These are phyloP conservation scores for Cerastis leucographa DNA, from an alignment of 2,888 invertebrate genomes.

Conservation along the genomic window DNA sequence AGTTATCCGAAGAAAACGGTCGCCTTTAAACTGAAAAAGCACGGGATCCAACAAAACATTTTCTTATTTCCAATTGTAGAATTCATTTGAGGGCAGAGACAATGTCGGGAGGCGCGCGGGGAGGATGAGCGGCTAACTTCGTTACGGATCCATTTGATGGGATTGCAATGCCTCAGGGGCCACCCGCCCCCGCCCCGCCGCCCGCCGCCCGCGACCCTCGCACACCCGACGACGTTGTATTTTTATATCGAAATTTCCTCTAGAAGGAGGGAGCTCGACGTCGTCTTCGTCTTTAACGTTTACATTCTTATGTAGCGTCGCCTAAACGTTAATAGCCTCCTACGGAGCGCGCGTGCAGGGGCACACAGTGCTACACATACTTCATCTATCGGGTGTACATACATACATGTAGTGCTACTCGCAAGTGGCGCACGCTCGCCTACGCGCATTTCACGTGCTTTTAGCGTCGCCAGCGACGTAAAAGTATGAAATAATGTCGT, in stretches of 20 bases:
- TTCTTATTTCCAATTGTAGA: conserved; percentile 91
- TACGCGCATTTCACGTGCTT: conserved; percentile 84
- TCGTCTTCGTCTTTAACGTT: conserved; percentile 90
- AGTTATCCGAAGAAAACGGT: conserved; percentile 87
- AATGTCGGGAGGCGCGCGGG: conserved; percentile 90
- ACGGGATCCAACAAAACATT: conserved; percentile 90
- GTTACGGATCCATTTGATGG: conserved; percentile 95
- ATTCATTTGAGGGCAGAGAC: conserved; percentile 91
- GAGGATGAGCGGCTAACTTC: conserved; percentile 92
- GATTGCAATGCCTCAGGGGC: conserved; percentile 92
- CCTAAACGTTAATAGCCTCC: conserved; percentile 89
- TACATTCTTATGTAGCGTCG: conserved; percentile 91
- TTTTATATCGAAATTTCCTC: conserved; percentile 91
- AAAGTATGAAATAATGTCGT: conserved; percentile 83
- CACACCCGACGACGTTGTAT: conserved; percentile 84
- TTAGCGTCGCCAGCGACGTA: conserved; percentile 82
- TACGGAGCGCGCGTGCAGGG: conserved; percentile 81
- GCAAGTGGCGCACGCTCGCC: conserved; percentile 64
- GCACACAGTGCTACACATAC: conserved; percentile 66
- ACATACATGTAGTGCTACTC: conserved; percentile 59
- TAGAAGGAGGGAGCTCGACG: conserved; percentile 85
- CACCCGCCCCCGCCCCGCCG: conserved; percentile 75
- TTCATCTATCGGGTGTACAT: conserved; percentile 59
- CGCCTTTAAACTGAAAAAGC: conserved; percentile 90
- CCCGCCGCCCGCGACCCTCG: conserved; percentile 71